Evolutionary conservation across 2,113 vertebrate genomes (phyloP), one percentile per base, ranked within the genome.

Genomic region (Gavia stellata): DNA sequence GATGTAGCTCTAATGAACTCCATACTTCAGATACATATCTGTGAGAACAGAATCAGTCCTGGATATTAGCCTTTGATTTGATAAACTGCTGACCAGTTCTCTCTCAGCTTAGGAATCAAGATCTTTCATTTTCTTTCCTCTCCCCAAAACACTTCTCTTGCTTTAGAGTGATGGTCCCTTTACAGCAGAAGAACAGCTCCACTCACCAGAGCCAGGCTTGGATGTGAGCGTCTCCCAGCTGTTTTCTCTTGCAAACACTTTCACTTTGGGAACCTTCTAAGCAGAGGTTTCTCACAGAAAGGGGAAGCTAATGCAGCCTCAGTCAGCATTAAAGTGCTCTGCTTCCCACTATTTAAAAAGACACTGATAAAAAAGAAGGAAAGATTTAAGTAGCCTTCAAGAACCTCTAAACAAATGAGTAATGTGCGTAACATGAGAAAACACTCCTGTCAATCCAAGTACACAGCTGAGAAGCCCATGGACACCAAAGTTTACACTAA

Each of bases 31-130:
- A 70, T 59, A 12, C 10, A 12, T 50, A 26, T 14, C 36, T 62
- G 21, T 82, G 36, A 78, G 65, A 87, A 53, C 9, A 79, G 17
- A 45, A 61, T 49, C 23, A 55, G 34, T 53, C 47, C 65, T 83
- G 72, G 77, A 75, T 91, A 91, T 95, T 95, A 96, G 83, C 82
- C 84, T 96, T 96, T 86, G n/a, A 88, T 91, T 96, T 79, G n/a
- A 68, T 85, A 90, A 92, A 83, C 68, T 86, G 9, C 86, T 95
- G 88, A 95, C 72, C 91, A 97, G 59, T 96, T 95, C 50, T 71
- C 68, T 81, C 83, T 96, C 86, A 95, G 25, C 21, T 82, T 72
- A 81, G 75, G 75, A 94, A 95, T 81, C 62, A 90, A 90, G 65
- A 81, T 74, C 23, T 26, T 86, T 92, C 36, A 65, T 95, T 94